Conservation (phyloP, 2,888 invertebrate genomes). For the Diarsia rubi region DNA sequence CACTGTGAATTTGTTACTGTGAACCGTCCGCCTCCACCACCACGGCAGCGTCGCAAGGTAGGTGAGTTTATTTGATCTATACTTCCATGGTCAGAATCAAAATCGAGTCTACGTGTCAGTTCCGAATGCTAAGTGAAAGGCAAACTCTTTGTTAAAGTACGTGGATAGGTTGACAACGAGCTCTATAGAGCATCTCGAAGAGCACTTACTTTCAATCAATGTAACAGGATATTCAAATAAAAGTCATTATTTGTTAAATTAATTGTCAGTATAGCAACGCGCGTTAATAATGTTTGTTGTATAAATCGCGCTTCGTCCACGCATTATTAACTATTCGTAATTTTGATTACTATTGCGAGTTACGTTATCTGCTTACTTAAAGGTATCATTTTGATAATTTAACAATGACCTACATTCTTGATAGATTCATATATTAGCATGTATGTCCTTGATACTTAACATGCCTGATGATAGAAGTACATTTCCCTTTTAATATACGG, state of each 20-base stretch:
- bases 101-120: slow-evolving; percentile 88
- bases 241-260: slow-evolving; percentile 29
- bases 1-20: slow-evolving; percentile 80
- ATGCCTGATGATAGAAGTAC: slow-evolving; percentile 40
- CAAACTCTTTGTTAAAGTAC: slow-evolving; percentile 87
- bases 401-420: slow-evolving; percentile 64
- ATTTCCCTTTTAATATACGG: slow-evolving; percentile 52
- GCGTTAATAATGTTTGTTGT: slow-evolving; percentile 39
- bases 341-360: slow-evolving; percentile 48
- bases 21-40: slow-evolving; percentile 72
- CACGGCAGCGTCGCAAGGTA: slow-evolving; percentile 79
- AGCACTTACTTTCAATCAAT: slow-evolving; percentile 57
- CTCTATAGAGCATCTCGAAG: slow-evolving; percentile 68
- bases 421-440: slow-evolving; percentile 48
- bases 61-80: slow-evolving; percentile 76
- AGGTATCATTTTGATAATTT: slow-evolving; percentile 56
- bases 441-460: slow-evolving; percentile 69
- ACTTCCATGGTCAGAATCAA: slow-evolving; percentile 75
- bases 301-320: slow-evolving; percentile 37
- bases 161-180: slow-evolving; percentile 78
- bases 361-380: slow-evolving; percentile 44
- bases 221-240: slow-evolving; percentile 49
- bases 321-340: slow-evolving; percentile 32
- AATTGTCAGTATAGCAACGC: slow-evolving; percentile 38
- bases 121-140: slow-evolving; percentile 89